These are phyloP conservation scores for Marmota flaviventris DNA, from an alignment of 2,113 vertebrate species.

Conservation along the genomic window DNA sequence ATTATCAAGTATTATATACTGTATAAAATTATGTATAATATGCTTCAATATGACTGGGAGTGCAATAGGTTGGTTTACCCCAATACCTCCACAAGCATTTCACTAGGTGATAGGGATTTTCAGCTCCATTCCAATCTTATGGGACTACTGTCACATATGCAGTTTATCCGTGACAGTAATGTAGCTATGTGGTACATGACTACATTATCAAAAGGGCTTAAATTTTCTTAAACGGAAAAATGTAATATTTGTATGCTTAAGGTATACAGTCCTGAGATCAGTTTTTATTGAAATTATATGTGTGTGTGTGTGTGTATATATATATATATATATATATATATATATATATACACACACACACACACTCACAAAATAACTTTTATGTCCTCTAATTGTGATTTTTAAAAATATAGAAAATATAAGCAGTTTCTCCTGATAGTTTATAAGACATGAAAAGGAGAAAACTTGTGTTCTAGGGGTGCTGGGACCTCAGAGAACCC, in stretches of 20 bases:
- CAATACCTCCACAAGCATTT: not conserved
- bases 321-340: too few relatives aligned
- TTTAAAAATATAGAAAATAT: not conserved
- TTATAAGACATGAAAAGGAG: not conserved
- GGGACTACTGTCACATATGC: too few relatives aligned
- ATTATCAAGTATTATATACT: not conserved
- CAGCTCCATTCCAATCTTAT: too few relatives aligned
- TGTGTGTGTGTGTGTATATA: not conserved
- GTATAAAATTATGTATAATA: not conserved
- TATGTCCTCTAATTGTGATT: not conserved
- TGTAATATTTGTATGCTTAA: not conserved
- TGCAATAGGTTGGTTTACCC: not conserved
- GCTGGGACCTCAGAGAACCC: not conserved
- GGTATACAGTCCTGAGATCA: not conserved
- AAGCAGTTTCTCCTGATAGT: not conserved
- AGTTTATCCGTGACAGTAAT: not conserved
- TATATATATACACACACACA: not conserved
- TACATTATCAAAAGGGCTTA: not conserved
- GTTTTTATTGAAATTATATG: not conserved
- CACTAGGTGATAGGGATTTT: not conserved
- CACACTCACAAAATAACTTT: not conserved
- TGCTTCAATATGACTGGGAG: not conserved
- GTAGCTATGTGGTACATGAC: not conserved
- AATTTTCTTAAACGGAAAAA: slow-evolving; percentile 22
- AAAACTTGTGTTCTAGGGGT: not conserved